phyloP scores from a whole-genome alignment of 2,888 invertebrate genomes.

The Pyrrhosoma nymphula region DNA sequence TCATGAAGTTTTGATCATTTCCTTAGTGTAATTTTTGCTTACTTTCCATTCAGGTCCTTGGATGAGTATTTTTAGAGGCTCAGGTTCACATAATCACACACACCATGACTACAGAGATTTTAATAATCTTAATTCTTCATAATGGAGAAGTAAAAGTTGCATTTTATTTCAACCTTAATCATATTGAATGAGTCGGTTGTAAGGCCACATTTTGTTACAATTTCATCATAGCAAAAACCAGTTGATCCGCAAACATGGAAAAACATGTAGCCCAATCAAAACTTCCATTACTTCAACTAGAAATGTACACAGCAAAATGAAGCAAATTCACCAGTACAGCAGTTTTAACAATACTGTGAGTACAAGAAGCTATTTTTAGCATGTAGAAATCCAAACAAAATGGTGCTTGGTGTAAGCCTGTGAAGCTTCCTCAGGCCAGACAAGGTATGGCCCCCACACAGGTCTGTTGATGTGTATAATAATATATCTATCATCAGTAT shows the following conservation, averaged over 20 bases:
- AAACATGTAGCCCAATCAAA: neutral
- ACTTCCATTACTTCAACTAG: neutral
- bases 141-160: neutral
- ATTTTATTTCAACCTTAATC: conserved; percentile 18
- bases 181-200: neutral
- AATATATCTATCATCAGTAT: neutral
- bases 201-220: conserved; percentile 31
- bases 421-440: neutral
- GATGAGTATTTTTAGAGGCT: neutral
- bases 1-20: too few relatives aligned
- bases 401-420: neutral
- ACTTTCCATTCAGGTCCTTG: neutral
- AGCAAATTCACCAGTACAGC: neutral
- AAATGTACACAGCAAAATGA: neutral
- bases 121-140: neutral
- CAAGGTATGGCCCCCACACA: neutral
- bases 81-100: neutral
- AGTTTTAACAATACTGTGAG: neutral
- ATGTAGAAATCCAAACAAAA: neutral
- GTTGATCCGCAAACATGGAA: neutral
- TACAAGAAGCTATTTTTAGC: neutral
- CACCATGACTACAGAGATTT: neutral
- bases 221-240: neutral
- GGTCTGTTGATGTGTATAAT: neutral
- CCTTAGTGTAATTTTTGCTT: too few relatives aligned